phyloP scores from a whole-genome alignment of 2,888 invertebrate genomes.

The Dioctria rufipes region DNA sequence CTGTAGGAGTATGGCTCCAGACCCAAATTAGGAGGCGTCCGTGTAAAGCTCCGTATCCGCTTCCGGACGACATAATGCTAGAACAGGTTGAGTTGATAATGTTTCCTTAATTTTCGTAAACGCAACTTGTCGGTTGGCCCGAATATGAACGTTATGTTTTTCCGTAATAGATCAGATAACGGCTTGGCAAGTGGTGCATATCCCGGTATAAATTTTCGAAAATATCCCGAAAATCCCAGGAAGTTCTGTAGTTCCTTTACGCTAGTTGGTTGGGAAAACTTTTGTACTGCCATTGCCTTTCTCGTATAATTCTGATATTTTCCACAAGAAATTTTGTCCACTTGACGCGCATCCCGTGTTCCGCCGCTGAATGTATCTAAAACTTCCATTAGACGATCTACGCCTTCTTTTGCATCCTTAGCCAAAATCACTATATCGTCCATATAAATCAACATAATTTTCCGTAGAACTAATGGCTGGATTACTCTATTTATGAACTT shows the following conservation, averaged over 20 bases:
- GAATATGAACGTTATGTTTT: conserved; percentile 54
- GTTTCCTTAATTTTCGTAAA: conserved; percentile 55
- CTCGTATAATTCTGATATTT: not conserved
- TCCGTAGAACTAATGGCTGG: conserved; percentile 4
- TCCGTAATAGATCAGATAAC: not conserved
- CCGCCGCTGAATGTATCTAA: not conserved
- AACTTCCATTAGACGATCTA: not conserved
- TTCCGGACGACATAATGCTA: conserved; percentile 57
- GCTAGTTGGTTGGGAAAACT: conserved; percentile 61
- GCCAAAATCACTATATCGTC: not conserved
- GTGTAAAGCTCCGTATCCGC: conserved; percentile 60
- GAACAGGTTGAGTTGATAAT: conserved; percentile 55
- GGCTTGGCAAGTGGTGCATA: conserved; percentile 56
- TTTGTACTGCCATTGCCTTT: conserved; percentile 61
- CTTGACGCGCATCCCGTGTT: not conserved
- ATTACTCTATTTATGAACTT: not conserved
- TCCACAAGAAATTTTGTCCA: not conserved
- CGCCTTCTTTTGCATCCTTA: not conserved
- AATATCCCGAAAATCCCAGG: conserved; percentile 46
- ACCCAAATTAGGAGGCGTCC: conserved; percentile 60
- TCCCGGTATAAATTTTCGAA: conserved; percentile 44
- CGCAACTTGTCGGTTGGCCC: conserved; percentile 54
- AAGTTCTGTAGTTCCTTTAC: conserved; percentile 63
- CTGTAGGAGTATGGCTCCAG: conserved; percentile 60
- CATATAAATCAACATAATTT: conserved; percentile 1